Percentiles rank a stretch among this genome's conserved stretches.
phyloP scores from a whole-genome alignment of 2,797 vertebrate species.

The Hapalemur alaotrensis region DNA sequence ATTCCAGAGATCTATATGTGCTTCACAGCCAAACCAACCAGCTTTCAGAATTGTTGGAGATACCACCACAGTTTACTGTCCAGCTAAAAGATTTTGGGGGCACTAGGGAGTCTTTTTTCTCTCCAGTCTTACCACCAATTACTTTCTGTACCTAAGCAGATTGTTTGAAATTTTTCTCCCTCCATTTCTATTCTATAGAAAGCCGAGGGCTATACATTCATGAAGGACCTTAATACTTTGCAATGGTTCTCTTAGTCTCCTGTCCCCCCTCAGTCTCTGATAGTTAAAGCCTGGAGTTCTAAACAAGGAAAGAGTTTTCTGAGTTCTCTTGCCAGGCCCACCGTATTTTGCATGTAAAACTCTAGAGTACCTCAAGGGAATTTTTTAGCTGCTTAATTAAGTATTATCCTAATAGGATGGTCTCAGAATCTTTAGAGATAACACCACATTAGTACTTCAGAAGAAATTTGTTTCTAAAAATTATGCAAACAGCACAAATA shows the following conservation, averaged over 20 bases:
- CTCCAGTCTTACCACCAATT: background rate
- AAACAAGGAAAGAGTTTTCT: background rate
- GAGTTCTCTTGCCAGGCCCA: background rate
- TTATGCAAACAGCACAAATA: background rate
- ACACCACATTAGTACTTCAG: background rate
- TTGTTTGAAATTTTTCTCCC: background rate
- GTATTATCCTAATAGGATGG: background rate
- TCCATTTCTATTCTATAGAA: background rate
- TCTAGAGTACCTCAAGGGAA: background rate
- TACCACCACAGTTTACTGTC: background rate
- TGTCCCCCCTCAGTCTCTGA: background rate
- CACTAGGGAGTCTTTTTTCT: background rate
- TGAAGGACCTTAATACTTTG: background rate
- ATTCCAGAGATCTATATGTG: background rate
- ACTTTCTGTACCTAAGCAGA: background rate
- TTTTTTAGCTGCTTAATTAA: background rate
- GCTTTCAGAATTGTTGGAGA: background rate
- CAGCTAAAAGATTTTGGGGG: background rate
- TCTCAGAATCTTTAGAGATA: background rate
- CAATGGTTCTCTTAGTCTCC: background rate
- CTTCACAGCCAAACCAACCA: background rate
- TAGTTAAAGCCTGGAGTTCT: background rate
- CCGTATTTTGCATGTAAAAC: background rate
- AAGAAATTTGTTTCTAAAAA: slow-evolving; percentile 31
- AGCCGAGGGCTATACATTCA: background rate